These are phyloP conservation scores for Dicyrtoma fusca DNA, from an alignment of 2,888 invertebrate species.

Conservation along the genomic window DNA sequence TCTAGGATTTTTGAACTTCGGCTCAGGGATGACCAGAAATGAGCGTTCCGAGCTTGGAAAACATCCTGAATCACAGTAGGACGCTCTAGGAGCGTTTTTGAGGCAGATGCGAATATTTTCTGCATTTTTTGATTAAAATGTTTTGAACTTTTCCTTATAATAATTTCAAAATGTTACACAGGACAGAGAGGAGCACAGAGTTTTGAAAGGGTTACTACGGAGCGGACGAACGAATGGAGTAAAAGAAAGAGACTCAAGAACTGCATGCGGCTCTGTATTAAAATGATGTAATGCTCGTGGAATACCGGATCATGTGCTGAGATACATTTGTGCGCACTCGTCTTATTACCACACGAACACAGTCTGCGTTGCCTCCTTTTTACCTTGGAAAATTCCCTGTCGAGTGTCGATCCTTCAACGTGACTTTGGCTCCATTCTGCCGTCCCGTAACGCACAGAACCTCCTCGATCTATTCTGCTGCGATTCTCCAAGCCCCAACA, in stretches of 20 bases:
- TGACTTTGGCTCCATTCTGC: background rate
- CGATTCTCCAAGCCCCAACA: background rate
- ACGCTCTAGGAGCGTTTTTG: constrained; percentile 27
- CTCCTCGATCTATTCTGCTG: background rate
- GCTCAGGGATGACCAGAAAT: constrained; percentile 21
- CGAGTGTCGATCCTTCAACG: too few relatives aligned
- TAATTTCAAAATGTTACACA: background rate
- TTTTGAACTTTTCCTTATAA: too few relatives aligned
- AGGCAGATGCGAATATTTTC: constrained; percentile 29
- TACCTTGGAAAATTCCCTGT: background rate
- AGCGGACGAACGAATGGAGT: background rate
- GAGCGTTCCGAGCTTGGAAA: constrained; percentile 15
- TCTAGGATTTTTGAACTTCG: constrained; percentile 8
- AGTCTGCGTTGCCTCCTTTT: background rate
- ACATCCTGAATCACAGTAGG: constrained; percentile 2
- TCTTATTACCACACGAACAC: too few relatives aligned
- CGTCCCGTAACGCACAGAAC: background rate
- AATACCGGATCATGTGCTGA: constrained; percentile 14
- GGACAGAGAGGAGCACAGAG: background rate
- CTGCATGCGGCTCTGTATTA: constrained; percentile 13
- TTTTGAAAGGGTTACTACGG: background rate
- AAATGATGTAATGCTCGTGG: constrained; percentile 4
- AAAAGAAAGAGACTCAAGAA: background rate
- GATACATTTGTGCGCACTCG: too few relatives aligned
- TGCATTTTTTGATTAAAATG: too few relatives aligned